phyloP scores from a whole-genome alignment of 1,140 invertebrate species.

The Rhopalosiphum padi region DNA sequence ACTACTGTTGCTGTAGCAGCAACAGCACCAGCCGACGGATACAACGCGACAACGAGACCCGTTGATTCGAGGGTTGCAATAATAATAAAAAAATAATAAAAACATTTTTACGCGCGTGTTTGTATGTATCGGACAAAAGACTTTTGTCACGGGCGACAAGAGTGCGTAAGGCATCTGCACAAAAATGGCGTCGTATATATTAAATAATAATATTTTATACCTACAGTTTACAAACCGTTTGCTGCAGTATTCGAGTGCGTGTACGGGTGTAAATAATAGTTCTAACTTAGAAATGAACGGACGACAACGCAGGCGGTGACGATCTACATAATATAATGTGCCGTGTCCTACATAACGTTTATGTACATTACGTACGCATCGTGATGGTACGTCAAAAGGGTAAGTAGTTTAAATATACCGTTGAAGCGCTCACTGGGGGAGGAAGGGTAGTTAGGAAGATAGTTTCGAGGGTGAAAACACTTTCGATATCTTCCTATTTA shows the following conservation, averaged over 20 bases:
- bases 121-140: slow-evolving; percentile 1
- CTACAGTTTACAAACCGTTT: not conserved
- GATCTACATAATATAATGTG: not conserved
- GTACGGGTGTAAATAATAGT: not conserved
- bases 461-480: slow-evolving; percentile 15
- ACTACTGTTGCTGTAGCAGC: not conserved
- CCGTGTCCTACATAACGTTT: not conserved
- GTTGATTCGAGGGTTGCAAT: not conserved
- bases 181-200: slow-evolving; percentile 34
- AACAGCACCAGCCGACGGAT: not conserved
- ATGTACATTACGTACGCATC: not conserved
- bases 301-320: not conserved
- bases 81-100: slow-evolving; percentile 12
- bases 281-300: not conserved
- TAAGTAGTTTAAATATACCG: not conserved
- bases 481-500: not conserved
- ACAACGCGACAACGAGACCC: not conserved
- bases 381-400: not conserved
- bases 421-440: not conserved
- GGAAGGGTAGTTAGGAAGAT: not conserved
- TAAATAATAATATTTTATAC: not conserved
- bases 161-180: slow-evolving; percentile 25
- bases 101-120: slow-evolving; percentile 5
- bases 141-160: slow-evolving; percentile 27
- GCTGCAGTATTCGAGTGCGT: not conserved